Base-by-base conservation (phyloP, 2,888 invertebrate genomes). In the Erannis defoliaria region DNA sequence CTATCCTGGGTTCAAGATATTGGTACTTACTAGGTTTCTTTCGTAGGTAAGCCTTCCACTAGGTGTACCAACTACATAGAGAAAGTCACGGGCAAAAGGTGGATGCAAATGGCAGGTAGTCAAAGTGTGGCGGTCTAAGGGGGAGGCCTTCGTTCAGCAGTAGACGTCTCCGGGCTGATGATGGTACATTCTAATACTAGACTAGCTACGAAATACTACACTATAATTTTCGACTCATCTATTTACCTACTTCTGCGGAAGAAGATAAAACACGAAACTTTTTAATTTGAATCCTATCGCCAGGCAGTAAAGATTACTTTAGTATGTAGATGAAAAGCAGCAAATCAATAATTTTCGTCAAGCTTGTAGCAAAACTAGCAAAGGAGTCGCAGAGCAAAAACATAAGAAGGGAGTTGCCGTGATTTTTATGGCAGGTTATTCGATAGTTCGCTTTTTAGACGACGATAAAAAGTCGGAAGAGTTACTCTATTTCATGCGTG, bases 301-400 rank as follows among this genome's bases (percentile, higher is more conserved):
- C 14, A 23, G 1, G 43, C 5, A 6, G 1, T 45, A 55, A 26
- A 18, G 14, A 18, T 26, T 14, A 4, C 1, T 55, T 45, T 45
- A 1, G 43, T 8, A 16, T 54, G 35, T 3, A 9, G 5, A 16
- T 23, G 33, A 12, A 5, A 31, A 21, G 12, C 26, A 35, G 29
- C 9, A 40, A 48, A 55, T 55, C 37, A 38, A 46, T 55, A 55
- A 18, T 55, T 55, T 46, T 46, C 19, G 31, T 31, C 48, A 40
- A 40, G 48, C 48, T 16, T 40, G 40, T 40, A 38, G 37, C n/a
- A 4, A 45, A 45, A 16, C 5, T 26, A n/a, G 6, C 23, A 14
- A 10, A 54, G 29, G 42, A 29, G 12, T 35, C 19, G 31, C 31
- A 18, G 40, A 48, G 40, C 48, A 48, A 48, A 53, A 48, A 48